phyloP scores from a whole-genome alignment of 2,888 invertebrate species.

The Chrysomela aeneicollis region DNA sequence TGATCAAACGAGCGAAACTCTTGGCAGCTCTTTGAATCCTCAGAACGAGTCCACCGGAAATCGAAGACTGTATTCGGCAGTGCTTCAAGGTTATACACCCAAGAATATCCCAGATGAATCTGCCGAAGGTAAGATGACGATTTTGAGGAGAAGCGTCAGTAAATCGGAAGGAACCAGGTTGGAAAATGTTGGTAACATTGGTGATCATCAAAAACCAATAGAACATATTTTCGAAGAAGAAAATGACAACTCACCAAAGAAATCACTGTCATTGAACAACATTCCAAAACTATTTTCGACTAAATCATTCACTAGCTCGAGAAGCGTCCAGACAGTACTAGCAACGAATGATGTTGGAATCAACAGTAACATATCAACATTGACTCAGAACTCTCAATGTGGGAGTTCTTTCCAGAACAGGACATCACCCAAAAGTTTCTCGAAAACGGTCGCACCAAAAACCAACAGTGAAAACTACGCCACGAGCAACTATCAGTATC shows the following conservation, averaged over 20 bases:
- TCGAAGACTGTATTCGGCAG: constrained; percentile 57
- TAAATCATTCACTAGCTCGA: constrained; percentile 21
- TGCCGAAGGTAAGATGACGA: constrained; percentile 36
- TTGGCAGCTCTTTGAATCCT: constrained; percentile 23
- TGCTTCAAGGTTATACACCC: constrained; percentile 54
- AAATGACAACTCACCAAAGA: constrained; percentile 12
- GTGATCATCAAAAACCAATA: constrained; percentile 31
- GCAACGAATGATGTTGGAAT: constrained; percentile 29
- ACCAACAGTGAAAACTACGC: constrained; percentile 29
- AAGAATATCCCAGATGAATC: constrained; percentile 35
- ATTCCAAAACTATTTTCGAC: constrained; percentile 26
- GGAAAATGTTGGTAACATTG: constrained; percentile 34
- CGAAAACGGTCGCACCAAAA: constrained; percentile 25
- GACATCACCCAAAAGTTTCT: constrained; percentile 32
- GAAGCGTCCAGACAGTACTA: constrained; percentile 34
- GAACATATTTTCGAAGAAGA: constrained; percentile 14
- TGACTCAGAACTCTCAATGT: constrained; percentile 15
- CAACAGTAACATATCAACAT: constrained; percentile 21
- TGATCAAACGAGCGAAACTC: constrained; percentile 42
- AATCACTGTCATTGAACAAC: constrained; percentile 10
- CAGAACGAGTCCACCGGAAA: constrained; percentile 33
- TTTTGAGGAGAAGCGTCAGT: constrained; percentile 32
- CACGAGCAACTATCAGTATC: constrained; percentile 35
- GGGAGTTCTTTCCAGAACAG: constrained; percentile 19
- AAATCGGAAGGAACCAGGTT: constrained; percentile 25